phyloP scores from a whole-genome alignment of 2,113 vertebrate genomes.

The Smithornis capensis region DNA sequence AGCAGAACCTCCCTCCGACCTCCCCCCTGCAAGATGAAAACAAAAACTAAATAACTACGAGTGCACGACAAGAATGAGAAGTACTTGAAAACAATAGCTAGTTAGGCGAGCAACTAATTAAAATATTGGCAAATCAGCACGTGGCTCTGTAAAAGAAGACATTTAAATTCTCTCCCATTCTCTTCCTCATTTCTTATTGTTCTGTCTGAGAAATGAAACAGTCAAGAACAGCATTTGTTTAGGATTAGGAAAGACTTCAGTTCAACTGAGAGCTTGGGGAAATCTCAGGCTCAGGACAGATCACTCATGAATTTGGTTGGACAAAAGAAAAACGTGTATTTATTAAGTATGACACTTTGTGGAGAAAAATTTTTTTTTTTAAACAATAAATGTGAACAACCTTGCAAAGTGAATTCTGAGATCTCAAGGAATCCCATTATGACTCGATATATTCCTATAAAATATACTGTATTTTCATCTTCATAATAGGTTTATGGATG shows the following conservation, averaged over 20 bases:
- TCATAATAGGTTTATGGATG: background rate
- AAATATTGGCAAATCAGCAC: background rate
- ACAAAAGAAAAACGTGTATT: background rate
- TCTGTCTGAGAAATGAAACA: background rate
- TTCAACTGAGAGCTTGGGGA: background rate
- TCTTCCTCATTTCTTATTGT: background rate
- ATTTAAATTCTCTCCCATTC: background rate
- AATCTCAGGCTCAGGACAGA: background rate
- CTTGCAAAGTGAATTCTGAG: background rate
- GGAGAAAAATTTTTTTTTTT: background rate
- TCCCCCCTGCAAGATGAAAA: background rate
- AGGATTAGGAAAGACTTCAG: background rate
- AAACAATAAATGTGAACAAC: background rate
- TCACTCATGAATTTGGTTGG: background rate
- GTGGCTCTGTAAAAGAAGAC: background rate
- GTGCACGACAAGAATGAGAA: background rate
- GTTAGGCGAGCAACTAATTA: background rate
- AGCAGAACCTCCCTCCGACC: background rate
- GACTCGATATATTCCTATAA: background rate
- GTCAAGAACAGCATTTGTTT: background rate
- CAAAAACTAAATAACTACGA: background rate
- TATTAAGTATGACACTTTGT: background rate
- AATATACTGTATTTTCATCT: background rate
- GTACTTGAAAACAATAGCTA: background rate
- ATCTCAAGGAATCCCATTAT: background rate